Percentiles rank a stretch among this genome's conserved stretches.
Evolutionary conservation across 2,888 invertebrate species (phyloP).

Genomic region (Luperina nickerlii): DNA sequence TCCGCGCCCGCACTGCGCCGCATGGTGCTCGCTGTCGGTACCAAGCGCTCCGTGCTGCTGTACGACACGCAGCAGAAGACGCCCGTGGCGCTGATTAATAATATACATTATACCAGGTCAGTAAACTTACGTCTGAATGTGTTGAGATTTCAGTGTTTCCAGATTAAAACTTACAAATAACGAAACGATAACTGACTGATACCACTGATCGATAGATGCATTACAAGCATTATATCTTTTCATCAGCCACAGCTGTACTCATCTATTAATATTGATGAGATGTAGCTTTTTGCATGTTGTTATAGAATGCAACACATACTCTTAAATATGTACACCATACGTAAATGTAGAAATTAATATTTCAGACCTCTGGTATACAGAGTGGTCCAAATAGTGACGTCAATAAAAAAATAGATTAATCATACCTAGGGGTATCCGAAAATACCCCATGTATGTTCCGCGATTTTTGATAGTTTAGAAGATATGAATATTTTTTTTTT

Average conservation of each 20-base stretch:
- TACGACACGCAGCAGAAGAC: conserved; percentile 87
- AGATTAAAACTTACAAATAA: background rate
- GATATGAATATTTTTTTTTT: no score
- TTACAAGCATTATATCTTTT: background rate
- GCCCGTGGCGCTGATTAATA: conserved; percentile 82
- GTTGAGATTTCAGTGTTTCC: background rate
- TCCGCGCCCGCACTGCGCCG: conserved; percentile 92
- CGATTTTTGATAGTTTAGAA: no score
- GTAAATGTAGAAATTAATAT: background rate
- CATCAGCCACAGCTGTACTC: background rate
- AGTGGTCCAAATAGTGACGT: no score
- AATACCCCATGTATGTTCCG: no score
- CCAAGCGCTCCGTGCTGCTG: conserved; percentile 93
- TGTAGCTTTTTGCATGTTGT: background rate
- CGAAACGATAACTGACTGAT: background rate
- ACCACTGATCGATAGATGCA: background rate
- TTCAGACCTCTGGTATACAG: background rate
- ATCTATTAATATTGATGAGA: background rate
- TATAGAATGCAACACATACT: background rate
- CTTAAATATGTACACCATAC: background rate
- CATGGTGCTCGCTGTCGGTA: conserved; percentile 97
- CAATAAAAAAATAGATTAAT: no score
- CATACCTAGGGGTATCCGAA: no score
- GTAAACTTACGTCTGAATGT: background rate
- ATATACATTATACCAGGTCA: conserved; percentile 86